Conservation (phyloP, 2,888 invertebrate genomes). For the Drosophila hamatofila region DNA sequence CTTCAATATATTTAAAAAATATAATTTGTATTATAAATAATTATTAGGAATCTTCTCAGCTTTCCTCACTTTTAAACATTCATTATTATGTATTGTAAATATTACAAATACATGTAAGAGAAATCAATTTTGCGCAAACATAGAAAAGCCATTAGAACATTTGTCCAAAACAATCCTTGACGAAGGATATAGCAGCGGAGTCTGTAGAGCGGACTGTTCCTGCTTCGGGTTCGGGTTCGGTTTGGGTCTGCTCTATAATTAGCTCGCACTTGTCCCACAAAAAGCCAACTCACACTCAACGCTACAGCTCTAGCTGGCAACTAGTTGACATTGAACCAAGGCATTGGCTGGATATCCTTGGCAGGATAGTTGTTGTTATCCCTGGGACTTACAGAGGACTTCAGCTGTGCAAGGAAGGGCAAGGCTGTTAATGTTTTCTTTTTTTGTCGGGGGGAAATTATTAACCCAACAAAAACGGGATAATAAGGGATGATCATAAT, state of each 20-base stretch:
- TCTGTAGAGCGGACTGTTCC: not conserved
- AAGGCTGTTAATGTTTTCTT: constrained; percentile 58
- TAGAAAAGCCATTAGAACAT: constrained; percentile 71
- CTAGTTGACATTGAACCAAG: constrained; percentile 43
- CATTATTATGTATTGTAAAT: not conserved
- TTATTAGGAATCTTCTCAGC: not conserved
- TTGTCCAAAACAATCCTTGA: constrained; percentile 43
- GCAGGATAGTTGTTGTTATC: constrained; percentile 52
- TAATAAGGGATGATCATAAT: constrained; percentile 83
- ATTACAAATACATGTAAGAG: constrained; percentile 10
- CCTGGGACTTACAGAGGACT: constrained; percentile 41
- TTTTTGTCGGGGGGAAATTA: constrained; percentile 56
- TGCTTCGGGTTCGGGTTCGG: constrained; percentile 1
- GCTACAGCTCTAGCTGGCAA: constrained; percentile 5
- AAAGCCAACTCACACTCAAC: constrained; percentile 19
- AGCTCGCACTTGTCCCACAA: constrained; percentile 65
- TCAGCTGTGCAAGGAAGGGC: constrained; percentile 25
- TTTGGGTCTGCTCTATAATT: constrained; percentile 64
- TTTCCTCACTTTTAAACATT: not conserved
- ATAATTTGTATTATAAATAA: not conserved
- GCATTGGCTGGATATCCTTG: constrained; percentile 45
- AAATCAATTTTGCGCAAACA: constrained; percentile 56
- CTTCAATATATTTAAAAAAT: too few relatives aligned
- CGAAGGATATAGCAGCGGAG: constrained; percentile 41
- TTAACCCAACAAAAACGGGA: constrained; percentile 78